These are phyloP conservation scores for Caenorhabditis imperialis DNA, from an alignment of 2,888 invertebrate species.

Conservation along the genomic window DNA sequence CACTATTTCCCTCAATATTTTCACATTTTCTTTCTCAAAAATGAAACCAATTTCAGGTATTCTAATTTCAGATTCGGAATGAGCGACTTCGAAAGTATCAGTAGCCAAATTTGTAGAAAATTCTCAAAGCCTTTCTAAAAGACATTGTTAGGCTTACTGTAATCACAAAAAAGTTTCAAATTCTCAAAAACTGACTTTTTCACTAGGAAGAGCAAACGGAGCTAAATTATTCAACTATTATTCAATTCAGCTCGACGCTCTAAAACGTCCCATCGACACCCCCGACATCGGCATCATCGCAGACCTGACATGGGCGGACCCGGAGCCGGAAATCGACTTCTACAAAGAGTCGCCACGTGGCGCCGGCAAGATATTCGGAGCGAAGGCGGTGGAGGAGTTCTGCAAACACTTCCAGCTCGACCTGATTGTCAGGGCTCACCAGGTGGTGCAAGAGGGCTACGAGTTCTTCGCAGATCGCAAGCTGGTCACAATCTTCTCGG, in stretches of 20 bases:
- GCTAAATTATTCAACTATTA: too few species aligned
- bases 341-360: conserved; percentile 70
- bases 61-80: too few species aligned
- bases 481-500: conserved; percentile 69
- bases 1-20: too few species aligned
- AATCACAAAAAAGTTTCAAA: too few species aligned
- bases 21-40: too few species aligned
- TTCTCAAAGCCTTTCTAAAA: too few species aligned
- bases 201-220: too few species aligned
- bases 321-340: conserved; percentile 58
- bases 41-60: too few species aligned
- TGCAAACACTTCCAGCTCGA: conserved; percentile 69
- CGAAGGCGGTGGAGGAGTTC: conserved; percentile 67
- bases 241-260: conserved; percentile 81
- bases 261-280: conserved; percentile 82
- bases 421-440: conserved; percentile 74
- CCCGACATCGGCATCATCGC: conserved; percentile 81
- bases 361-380: conserved; percentile 70
- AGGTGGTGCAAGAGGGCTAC: conserved; percentile 84
- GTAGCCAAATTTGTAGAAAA: too few species aligned
- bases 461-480: conserved; percentile 87
- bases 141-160: too few species aligned
- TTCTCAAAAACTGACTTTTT: too few species aligned
- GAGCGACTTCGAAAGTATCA: too few species aligned
- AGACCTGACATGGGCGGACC: conserved; percentile 80